A percentile compares a stretch with the other conserved stretches of the same genome.
Evolutionary conservation across 2,797 vertebrate species (phyloP).

Genomic region (Takifugu ocellatus): DNA sequence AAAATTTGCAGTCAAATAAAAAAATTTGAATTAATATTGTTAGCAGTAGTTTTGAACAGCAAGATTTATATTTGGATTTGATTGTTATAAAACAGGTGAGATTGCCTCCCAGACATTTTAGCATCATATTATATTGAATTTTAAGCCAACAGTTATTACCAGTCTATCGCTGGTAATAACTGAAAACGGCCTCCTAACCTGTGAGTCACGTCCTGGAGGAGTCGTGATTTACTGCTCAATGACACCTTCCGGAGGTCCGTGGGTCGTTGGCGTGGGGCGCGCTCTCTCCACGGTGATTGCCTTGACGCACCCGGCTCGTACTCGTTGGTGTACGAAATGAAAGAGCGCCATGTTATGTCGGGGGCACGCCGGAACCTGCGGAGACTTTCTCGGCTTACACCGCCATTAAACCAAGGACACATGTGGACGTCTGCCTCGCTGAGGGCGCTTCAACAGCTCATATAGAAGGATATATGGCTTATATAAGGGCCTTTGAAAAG

Average conservation of each 20-base stretch:
- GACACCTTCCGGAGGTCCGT: constrained; percentile 35
- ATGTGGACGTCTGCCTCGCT: constrained; percentile 43
- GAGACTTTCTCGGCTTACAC: constrained; percentile 44
- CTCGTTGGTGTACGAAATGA: constrained; percentile 14
- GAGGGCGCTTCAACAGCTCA: constrained; percentile 58
- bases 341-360: constrained; percentile 31
- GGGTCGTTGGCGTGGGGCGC: constrained; percentile 29
- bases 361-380: constrained; percentile 17
- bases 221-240: constrained; percentile 31
- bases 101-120: too few species aligned
- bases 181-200: constrained; percentile 14
- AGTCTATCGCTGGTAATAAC: too few species aligned
- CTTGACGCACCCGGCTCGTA: constrained; percentile 25
- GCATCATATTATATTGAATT: too few species aligned
- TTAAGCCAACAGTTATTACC: too few species aligned
- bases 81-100: neutral
- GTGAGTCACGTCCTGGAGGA: constrained; percentile 17
- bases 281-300: constrained; percentile 26
- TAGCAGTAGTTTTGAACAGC: neutral
- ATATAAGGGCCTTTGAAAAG: constrained; percentile 56
- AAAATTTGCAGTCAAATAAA: too few species aligned
- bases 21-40: too few species aligned
- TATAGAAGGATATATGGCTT: constrained; percentile 58
- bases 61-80: neutral
- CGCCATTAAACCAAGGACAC: constrained; percentile 63